Conservation (phyloP, 2,113 vertebrate genomes). For the Glaucidium brasilianum region DNA sequence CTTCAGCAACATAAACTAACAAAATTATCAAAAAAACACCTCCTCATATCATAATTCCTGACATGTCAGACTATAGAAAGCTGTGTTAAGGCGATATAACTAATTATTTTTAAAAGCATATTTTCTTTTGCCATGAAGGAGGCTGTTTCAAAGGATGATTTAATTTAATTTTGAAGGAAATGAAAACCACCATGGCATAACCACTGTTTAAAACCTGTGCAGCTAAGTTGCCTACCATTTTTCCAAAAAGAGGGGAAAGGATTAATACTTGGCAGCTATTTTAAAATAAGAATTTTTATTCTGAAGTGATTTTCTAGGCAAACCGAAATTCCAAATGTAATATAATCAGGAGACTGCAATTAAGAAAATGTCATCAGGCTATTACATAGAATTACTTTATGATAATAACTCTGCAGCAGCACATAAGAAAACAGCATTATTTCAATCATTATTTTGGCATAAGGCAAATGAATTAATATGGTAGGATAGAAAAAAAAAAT, state of each 20-base stretch:
- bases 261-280: background rate
- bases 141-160: background rate
- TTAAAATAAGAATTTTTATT: background rate
- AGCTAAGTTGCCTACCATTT: background rate
- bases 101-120: background rate
- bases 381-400: background rate
- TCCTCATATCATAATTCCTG: background rate
- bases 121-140: background rate
- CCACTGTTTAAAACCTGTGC: background rate
- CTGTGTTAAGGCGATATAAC: background rate
- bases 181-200: background rate
- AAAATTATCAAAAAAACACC: background rate
- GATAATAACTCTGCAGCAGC: background rate
- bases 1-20: background rate
- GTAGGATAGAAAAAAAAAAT: background rate
- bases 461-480: background rate
- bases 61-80: background rate
- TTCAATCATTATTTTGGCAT: background rate
- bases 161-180: background rate
- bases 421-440: background rate
- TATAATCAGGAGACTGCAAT: background rate
- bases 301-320: background rate
- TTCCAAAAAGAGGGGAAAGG: background rate
- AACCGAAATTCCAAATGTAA: background rate
- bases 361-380: background rate